Percentiles rank a stretch among this genome's conserved stretches.
Conservation (phyloP, 2,113 vertebrate genomes). For the Garra rufa region DNA sequence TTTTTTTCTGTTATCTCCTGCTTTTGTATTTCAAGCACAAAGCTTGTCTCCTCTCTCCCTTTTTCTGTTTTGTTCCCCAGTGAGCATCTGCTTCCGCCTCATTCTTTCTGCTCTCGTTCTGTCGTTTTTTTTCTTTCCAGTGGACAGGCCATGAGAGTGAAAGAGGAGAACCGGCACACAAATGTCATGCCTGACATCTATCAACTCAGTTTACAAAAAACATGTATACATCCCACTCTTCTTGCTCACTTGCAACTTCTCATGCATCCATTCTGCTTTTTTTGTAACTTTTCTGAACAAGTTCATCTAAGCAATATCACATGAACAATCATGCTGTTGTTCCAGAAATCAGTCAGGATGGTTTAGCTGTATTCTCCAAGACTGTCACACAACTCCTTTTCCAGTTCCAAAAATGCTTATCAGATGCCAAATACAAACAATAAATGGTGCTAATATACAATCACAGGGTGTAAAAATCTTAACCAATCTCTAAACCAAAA, state of each 20-base stretch:
- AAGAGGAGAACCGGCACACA: not conserved
- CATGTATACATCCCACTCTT: not conserved
- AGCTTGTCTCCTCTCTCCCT: not conserved
- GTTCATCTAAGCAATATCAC: not conserved
- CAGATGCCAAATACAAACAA: not conserved
- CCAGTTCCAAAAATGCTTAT: not conserved
- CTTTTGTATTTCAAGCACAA: slow-evolving; percentile 29
- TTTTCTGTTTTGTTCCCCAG: slow-evolving; percentile 8
- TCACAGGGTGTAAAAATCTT: not conserved
- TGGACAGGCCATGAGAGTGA: slow-evolving; percentile 14
- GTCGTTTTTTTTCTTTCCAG: slow-evolving; percentile 33
- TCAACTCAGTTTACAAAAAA: slow-evolving; percentile 11
- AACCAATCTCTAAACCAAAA: not conserved
- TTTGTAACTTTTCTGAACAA: not conserved
- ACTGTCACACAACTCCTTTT: not conserved
- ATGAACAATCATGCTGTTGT: not conserved
- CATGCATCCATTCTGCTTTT: not conserved
- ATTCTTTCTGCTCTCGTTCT: slow-evolving; percentile 1
- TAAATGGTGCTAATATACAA: not conserved
- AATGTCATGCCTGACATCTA: not conserved
- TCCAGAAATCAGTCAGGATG: not conserved
- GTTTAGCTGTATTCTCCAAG: not conserved
- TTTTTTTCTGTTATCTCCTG: not conserved
- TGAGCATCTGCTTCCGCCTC: slow-evolving; percentile 20
- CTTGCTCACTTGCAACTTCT: not conserved